Evolutionary conservation across 2,113 vertebrate genomes (phyloP).

Genomic region (Cettia cetti): DNA sequence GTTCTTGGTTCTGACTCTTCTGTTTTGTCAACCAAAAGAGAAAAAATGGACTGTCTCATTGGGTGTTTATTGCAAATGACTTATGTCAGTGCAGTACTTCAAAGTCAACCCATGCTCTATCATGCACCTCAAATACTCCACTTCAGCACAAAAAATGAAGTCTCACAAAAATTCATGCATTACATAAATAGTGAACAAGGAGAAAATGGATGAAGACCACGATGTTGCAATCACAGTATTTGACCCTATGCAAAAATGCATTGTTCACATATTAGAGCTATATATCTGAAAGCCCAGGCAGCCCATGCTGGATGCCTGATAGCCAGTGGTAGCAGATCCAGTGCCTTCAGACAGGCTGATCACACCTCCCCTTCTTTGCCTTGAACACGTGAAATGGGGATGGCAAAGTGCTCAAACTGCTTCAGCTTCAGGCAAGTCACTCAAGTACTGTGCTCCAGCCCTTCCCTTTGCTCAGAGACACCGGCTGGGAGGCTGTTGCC

Average conservation of each 20-base stretch:
- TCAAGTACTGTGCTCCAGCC: not conserved
- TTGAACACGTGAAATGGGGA: not conserved
- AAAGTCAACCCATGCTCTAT: not conserved
- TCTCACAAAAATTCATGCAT: not conserved
- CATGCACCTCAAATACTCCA: not conserved
- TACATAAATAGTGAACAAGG: not conserved
- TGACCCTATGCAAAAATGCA: not conserved
- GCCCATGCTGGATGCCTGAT: not conserved
- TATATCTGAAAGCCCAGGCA: not conserved
- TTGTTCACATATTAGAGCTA: accelerated
- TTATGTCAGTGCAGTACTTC: not conserved
- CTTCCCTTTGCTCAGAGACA: not conserved
- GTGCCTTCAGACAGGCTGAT: not conserved
- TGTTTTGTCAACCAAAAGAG: not conserved
- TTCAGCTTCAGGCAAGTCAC: not conserved
- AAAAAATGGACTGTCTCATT: not conserved
- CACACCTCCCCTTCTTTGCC: not conserved
- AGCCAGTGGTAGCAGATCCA: not conserved
- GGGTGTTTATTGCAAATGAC: not conserved
- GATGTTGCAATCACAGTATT: not conserved
- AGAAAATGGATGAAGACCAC: not conserved
- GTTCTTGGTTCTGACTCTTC: not conserved
- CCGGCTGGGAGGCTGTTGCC: not conserved
- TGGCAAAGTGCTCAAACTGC: not conserved
- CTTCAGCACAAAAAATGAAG: not conserved